Evolutionary conservation across 2,797 vertebrate species (phyloP).

Genomic region (Oceanodroma leucorhoa): DNA sequence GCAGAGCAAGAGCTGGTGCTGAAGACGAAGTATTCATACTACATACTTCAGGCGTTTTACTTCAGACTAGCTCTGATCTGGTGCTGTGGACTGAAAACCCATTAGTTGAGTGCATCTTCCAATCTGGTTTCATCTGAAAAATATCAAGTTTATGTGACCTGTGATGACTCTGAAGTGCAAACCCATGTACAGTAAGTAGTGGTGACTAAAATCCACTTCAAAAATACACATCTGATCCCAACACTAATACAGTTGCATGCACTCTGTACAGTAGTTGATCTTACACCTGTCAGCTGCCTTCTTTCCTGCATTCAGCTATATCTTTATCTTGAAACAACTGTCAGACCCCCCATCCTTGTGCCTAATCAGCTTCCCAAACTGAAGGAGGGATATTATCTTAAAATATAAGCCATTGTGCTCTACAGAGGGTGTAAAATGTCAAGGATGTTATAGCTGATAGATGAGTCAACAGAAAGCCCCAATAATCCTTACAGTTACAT

Average conservation of each 20-base stretch:
- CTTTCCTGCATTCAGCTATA: neutral
- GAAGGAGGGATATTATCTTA: neutral
- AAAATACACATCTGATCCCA: neutral
- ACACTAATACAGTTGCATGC: neutral
- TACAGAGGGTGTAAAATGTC: neutral
- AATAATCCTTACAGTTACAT: neutral
- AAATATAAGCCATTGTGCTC: neutral
- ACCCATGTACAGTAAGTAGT: accelerated
- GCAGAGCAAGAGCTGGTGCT: neutral
- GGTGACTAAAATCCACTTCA: neutral
- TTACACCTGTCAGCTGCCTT: neutral
- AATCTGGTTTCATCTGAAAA: neutral
- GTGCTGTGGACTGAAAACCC: neutral
- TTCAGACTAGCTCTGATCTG: neutral
- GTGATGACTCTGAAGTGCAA: neutral
- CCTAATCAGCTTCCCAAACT: neutral
- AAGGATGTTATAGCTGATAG: neutral
- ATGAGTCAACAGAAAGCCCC: neutral
- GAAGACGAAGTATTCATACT: neutral
- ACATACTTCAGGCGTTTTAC: neutral
- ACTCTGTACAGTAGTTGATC: neutral
- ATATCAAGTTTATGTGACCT: neutral
- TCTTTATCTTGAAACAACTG: neutral
- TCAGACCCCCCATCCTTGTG: neutral
- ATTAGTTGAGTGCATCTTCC: neutral